phyloP scores from a whole-genome alignment of 2,113 vertebrate genomes.

The Phaethornis superciliosus region DNA sequence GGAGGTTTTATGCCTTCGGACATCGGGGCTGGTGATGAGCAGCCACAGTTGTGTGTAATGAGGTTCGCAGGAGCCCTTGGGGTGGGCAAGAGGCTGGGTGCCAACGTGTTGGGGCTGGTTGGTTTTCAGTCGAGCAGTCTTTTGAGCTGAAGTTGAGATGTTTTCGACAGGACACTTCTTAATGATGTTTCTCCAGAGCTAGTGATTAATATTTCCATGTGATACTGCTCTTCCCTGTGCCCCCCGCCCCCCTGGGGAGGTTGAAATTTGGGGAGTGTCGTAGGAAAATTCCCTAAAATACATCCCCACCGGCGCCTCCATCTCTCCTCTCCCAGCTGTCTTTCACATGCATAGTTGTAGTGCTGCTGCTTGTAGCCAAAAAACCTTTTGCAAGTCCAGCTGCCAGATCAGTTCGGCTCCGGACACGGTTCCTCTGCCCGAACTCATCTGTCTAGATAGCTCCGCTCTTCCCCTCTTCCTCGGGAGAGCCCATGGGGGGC shows the following conservation, averaged over 20 bases:
- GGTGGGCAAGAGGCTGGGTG: background rate
- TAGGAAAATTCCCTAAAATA: background rate
- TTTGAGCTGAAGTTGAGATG: background rate
- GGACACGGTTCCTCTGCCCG: constrained; percentile 18
- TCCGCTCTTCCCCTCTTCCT: constrained; percentile 25
- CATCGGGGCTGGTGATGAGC: background rate
- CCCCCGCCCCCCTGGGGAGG: background rate
- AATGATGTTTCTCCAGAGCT: background rate
- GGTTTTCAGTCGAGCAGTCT: background rate
- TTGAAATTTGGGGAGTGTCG: background rate
- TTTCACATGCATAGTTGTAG: background rate
- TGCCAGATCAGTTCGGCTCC: constrained; percentile 31
- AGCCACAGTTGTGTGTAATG: background rate
- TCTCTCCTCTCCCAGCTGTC: background rate
- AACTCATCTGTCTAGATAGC: constrained; percentile 54
- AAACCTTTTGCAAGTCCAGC: background rate
- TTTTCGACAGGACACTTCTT: background rate
- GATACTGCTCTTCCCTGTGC: background rate
- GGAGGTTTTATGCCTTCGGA: background rate
- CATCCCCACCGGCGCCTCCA: background rate
- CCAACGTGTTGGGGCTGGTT: no score
- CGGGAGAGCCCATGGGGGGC: constrained; percentile 26
- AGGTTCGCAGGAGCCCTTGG: background rate
- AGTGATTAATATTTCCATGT: accelerated
- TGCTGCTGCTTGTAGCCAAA: constrained; percentile 10